These are phyloP conservation scores for Chouioia cunea DNA, from an alignment of 2,888 invertebrate species.

Conservation along the genomic window DNA sequence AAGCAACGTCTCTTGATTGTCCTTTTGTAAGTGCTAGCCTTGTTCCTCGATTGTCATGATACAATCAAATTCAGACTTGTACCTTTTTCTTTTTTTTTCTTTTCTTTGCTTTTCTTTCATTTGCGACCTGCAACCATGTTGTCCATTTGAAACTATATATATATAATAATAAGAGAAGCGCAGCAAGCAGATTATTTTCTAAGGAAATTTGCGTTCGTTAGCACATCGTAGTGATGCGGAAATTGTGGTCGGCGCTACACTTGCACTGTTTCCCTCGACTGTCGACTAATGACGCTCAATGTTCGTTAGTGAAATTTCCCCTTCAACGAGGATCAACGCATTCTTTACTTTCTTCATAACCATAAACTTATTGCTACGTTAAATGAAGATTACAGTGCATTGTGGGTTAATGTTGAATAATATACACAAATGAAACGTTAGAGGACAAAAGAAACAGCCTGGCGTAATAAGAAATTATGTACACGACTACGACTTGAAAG, in stretches of 20 bases:
- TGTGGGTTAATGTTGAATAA: constrained; percentile 21
- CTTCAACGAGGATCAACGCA: background rate
- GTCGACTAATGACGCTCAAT: background rate
- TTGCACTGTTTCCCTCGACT: too few relatives aligned
- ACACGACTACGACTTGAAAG: constrained; percentile 37
- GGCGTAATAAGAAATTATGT: constrained; percentile 35
- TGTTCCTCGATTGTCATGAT: constrained; percentile 30
- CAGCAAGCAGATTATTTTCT: constrained; percentile 1
- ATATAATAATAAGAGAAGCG: too few relatives aligned
- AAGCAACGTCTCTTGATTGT: too few relatives aligned
- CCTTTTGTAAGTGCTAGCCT: background rate
- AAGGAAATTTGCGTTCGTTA: constrained; percentile 28
- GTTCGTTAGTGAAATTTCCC: constrained; percentile 13
- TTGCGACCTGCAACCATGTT: too few relatives aligned
- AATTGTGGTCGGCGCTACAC: constrained; percentile 4
- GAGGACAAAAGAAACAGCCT: constrained; percentile 13
- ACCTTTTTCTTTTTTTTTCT: background rate
- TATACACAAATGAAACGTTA: background rate
- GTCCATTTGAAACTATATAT: too few relatives aligned
- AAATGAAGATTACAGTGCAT: constrained; percentile 12
- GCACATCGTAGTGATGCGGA: background rate
- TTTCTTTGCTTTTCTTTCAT: background rate
- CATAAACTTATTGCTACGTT: background rate
- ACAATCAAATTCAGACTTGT: constrained; percentile 7
- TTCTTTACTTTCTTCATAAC: background rate